Evolutionary conservation across 2,113 vertebrate species (phyloP), one percentile per base, ranked within the genome.

Genomic region (Pelusios castaneus): DNA sequence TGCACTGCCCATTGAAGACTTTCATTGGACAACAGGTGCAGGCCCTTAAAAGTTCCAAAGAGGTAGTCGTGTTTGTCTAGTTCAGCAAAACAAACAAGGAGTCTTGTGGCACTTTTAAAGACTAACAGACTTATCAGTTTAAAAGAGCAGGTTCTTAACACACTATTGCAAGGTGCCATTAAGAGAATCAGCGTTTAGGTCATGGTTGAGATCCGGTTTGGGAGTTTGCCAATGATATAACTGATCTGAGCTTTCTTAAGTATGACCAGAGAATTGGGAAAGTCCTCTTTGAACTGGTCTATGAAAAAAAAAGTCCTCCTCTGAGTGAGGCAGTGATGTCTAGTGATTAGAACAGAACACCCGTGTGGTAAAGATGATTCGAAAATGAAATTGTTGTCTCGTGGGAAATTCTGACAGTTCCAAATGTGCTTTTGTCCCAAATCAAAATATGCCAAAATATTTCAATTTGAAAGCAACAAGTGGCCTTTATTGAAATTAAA

Each of bases 381-480:
- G 60, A 67, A 67, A 67, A 67, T 67, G 34, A 67, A 67, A n/a
- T 67, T n/a, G n/a, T 67, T 16, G 4, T n/a, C 60, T n/a, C n/a
- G 29, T 47, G 55, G 43, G 5, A 27, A 45, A 49, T 51, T 49
- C n/a, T 70, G 63, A 29, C 38, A 47, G 7, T 43, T 56, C 22
- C 31, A 49, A 38, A 56, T 27, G 3, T 8, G 5, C 77, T 84
- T 87, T 91, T 81, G 52, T 49, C 51, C 41, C 49, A 49, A 16
- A 27, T 76, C 70, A 17, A n/a, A n/a, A n/a, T n/a, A n/a, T n/a
- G n/a, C n/a, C n/a, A n/a, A n/a, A n/a, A n/a, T n/a, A 1, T 25
- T 24, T 27, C 6, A 0, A 2, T 70, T 60, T 27, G 49, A 63
- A 89, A 84, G 21, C 43, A 8, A 0, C 0, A 43, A 38, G 0